Conservation (phyloP, 2,888 invertebrate genomes). For the Caenorhabditis sp. region DNA sequence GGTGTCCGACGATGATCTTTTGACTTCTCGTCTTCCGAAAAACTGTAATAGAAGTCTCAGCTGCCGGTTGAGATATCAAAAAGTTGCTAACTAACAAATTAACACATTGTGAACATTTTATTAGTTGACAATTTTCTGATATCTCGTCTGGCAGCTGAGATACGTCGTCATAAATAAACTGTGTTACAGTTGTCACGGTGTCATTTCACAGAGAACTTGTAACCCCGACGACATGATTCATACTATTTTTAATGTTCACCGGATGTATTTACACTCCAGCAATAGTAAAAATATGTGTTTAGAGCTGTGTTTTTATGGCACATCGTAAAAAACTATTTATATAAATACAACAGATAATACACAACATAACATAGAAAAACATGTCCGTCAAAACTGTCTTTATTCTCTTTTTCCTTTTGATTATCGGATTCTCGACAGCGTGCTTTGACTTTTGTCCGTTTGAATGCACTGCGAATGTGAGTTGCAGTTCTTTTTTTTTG, state of each 20-base stretch:
- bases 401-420: conserved; percentile 7
- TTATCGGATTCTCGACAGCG: conserved; percentile 8
- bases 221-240: not conserved
- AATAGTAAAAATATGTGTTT: conserved; percentile 23
- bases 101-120: too few species aligned
- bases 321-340: conserved; percentile 27
- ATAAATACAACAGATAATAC: conserved; percentile 2
- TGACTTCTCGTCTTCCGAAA: too few species aligned
- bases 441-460: conserved; percentile 21
- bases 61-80: too few species aligned
- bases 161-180: too few species aligned
- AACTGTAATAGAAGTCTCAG: too few species aligned
- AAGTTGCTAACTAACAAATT: too few species aligned
- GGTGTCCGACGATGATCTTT: too few species aligned
- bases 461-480: conserved; percentile 14
- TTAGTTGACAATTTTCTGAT: too few species aligned
- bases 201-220: too few species aligned
- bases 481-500: not conserved
- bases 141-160: too few species aligned
- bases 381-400: conserved; percentile 20
- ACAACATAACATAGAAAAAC: not conserved
- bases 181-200: too few species aligned
- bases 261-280: conserved; percentile 36
- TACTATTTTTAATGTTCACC: conserved; percentile 34
- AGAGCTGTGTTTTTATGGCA: conserved; percentile 23